Evolutionary conservation across 2,888 invertebrate species (phyloP).

Genomic region (Troides aeacus): DNA sequence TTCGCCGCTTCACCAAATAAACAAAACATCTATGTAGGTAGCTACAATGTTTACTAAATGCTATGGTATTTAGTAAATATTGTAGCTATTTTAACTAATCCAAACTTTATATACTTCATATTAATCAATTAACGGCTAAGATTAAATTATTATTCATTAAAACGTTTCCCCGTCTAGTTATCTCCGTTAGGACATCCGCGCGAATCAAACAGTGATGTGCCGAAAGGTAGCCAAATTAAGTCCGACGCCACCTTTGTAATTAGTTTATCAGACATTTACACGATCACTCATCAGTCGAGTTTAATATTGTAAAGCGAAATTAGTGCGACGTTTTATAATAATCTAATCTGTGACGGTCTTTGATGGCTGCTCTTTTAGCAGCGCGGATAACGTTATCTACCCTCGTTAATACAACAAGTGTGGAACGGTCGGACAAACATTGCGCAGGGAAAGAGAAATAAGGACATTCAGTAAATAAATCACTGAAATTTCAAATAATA

Average conservation of each 20-base stretch:
- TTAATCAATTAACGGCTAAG: background rate
- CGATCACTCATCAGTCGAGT: conserved; percentile 18
- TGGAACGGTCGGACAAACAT: background rate
- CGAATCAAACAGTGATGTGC: conserved; percentile 5
- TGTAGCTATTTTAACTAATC: background rate
- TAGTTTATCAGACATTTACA: conserved; percentile 23
- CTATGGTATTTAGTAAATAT: too few species aligned
- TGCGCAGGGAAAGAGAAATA: too few species aligned
- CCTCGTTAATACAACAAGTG: background rate
- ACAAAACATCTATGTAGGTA: too few species aligned
- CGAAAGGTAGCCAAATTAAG: conserved; percentile 14
- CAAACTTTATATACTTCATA: background rate
- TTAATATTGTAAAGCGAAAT: conserved; percentile 18
- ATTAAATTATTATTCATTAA: background rate
- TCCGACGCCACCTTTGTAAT: conserved; percentile 21
- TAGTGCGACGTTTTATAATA: conserved; percentile 23
- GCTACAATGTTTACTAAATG: too few species aligned
- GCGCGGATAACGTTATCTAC: conserved; percentile 20
- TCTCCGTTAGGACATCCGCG: background rate
- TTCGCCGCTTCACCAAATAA: too few species aligned
- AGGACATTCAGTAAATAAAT: too few species aligned
- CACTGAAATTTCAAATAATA: too few species aligned
- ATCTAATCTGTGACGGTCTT: conserved; percentile 27
- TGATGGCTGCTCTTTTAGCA: conserved; percentile 1
- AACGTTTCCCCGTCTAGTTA: background rate